Base-by-base conservation (phyloP, 2,113 vertebrate genomes). In the Nycticryphes semicollaris region DNA sequence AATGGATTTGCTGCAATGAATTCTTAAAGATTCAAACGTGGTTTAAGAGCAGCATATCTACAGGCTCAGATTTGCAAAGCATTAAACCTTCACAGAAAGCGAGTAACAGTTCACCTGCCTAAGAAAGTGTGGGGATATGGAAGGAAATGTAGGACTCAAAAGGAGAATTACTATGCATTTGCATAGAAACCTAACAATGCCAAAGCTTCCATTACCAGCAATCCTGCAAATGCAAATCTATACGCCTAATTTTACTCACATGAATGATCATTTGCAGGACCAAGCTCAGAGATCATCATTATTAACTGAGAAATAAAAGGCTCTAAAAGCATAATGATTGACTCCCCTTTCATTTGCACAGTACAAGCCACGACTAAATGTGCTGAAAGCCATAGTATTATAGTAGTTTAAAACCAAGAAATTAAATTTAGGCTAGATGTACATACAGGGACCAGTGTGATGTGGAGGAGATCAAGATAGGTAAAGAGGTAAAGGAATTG, bases 311-410 rank as follows among this genome's bases (percentile, higher is more conserved):
- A 90, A 88, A 63, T 70, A 78, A 51, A 72, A 73, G 27, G 39
- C 43, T 93, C 15, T 90, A 60, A 92, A 94, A 96, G 72, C 56
- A 43, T 37, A 45, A n/a, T 88, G 63, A 83, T 47, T 96, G 90
- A 67, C 60, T 83, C 1, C 4, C 14, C 37, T 92, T 85, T 88
- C 28, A 95, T 93, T 94, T 83, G 25, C 16, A 31, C 57, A 70
- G 51, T 51, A 48, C 14, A 66, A 90, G 23, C 14, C n/a, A 67
- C 11, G 6, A 54, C 5, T 54, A 43, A 94, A 41, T 43, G 25
- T 63, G 28, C 41, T 86, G 50, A 70, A 93, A 93, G 31, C 7
- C 63, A 24, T 48, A 60, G 11, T 14, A 51, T 60, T 50, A 15
- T 6, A 69, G 35, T 22, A 87, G 43, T 48, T 74, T 57, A 78